phyloP scores from a whole-genome alignment of 2,797 vertebrate genomes.

The Sternotherus odoratus region DNA sequence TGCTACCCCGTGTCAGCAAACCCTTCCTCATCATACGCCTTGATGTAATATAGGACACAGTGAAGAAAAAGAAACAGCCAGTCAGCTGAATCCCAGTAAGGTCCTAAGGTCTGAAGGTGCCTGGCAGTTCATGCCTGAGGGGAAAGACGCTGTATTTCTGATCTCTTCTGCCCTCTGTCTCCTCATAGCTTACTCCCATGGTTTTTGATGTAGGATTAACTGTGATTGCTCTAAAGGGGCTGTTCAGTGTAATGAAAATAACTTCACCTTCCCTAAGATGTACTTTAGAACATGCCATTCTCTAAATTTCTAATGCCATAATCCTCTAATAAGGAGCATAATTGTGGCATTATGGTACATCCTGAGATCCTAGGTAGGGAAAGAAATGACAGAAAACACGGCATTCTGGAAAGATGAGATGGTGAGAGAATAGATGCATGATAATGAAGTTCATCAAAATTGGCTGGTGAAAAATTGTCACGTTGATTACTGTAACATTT shows the following conservation, averaged over 20 bases:
- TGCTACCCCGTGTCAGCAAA: background rate
- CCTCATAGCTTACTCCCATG: background rate
- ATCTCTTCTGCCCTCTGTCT: background rate
- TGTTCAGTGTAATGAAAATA: background rate
- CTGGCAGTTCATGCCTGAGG: background rate
- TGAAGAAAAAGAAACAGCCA: background rate
- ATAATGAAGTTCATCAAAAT: background rate
- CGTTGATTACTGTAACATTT: background rate
- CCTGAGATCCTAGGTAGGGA: background rate
- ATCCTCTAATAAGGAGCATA: background rate
- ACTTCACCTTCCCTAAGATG: background rate
- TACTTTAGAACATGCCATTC: rapidly evolving
- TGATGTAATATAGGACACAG: background rate
- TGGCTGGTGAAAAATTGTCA: background rate
- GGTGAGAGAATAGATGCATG: rapidly evolving
- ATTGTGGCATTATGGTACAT: background rate
- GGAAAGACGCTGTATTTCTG: background rate
- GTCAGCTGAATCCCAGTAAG: rapidly evolving
- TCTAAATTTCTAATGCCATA: background rate
- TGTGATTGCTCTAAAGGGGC: rapidly evolving
- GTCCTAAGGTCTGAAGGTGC: slow-evolving; percentile 23
- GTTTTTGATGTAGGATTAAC: rapidly evolving
- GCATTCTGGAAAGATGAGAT: background rate
- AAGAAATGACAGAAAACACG: background rate
- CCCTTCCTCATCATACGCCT: background rate